Base-by-base conservation (phyloP, 2,113 vertebrate genomes). In the Rhinolophus sinicus region DNA sequence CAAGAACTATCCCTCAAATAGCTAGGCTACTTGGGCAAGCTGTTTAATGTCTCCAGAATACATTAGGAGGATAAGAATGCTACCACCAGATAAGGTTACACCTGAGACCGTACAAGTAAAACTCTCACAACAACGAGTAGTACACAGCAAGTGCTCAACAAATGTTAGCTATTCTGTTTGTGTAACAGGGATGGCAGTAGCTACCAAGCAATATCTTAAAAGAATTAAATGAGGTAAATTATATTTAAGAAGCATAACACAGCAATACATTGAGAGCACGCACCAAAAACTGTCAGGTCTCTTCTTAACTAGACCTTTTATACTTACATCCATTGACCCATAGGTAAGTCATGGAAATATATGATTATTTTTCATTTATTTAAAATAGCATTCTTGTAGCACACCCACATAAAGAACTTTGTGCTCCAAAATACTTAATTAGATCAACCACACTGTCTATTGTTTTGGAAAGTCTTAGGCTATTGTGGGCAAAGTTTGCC, bases 321-420 rank as follows among this genome's bases (percentile, higher is more conserved):
- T 72, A 72, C 30, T 5, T 72, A 73, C 95, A 86, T 72, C 28
- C 35, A 64, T 69, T 93, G 72, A 87, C 28, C 26, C 11, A 95
- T 82, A 64, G 73, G 40, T 60, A 91, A 83, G 77, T 67, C 50
- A 92, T 12, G 13, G n/a, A 80, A 22, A 14, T 8, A 44, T 10
- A 64, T 77, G 44, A 77, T 76, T 62, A 76, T 75, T 92, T 83
- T 54, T 35, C 47, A 69, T 75, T 28, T 50, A 69, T 56, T 88
- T 95, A 83, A 92, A 88, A 90, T n/a, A 84, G 47, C n/a, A 83
- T 73, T 92, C 26, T 77, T 81, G 2, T 81, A 92, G 84, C 73
- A 87, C 10, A 87, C 9, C 40, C 24, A 67, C 24, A 44, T 16
- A 30, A 78, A 92, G 62, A 95, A 64, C 38, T 56, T 4, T 47